phyloP scores from a whole-genome alignment of 2,797 vertebrate genomes.

The Thaleichthys pacificus region DNA sequence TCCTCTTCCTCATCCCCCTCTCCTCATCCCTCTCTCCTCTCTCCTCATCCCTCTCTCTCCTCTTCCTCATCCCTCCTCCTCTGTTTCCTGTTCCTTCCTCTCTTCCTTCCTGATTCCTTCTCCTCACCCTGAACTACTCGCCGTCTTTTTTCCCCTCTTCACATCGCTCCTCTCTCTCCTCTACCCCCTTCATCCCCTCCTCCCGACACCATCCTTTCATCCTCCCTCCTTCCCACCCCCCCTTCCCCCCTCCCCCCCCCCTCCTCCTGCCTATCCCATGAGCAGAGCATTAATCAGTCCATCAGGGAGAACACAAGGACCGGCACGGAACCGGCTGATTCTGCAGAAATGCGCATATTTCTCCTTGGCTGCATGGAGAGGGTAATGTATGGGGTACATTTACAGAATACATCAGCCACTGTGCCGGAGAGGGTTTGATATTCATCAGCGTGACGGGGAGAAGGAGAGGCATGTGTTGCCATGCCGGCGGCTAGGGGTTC shows the following conservation, averaged over 20 bases:
- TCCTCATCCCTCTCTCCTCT: neutral
- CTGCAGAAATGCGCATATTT: conserved; percentile 52
- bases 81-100: neutral
- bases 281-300: conserved; percentile 55
- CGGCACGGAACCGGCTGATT: conserved; percentile 30
- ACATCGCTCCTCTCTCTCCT: no score
- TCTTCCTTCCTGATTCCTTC: neutral
- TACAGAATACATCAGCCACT: conserved; percentile 24
- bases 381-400: conserved; percentile 42
- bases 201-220: neutral
- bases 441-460: conserved; percentile 31
- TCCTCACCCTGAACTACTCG: neutral
- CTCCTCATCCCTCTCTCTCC: neutral
- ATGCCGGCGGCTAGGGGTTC: conserved; percentile 5
- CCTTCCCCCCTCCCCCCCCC: neutral
- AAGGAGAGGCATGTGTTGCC: conserved; percentile 22
- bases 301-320: conserved; percentile 57
- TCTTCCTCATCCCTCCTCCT: neutral
- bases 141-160: no score
- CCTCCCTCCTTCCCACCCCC: conserved; percentile 16
- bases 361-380: conserved; percentile 12
- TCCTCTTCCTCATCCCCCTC: neutral
- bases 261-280: conserved; percentile 5
- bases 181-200: neutral
- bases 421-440: conserved; percentile 31